Percentiles rank a stretch among this genome's conserved stretches.
Conservation (phyloP, 1,140 invertebrate genomes). For the Drosophila punjabiensis region DNA sequence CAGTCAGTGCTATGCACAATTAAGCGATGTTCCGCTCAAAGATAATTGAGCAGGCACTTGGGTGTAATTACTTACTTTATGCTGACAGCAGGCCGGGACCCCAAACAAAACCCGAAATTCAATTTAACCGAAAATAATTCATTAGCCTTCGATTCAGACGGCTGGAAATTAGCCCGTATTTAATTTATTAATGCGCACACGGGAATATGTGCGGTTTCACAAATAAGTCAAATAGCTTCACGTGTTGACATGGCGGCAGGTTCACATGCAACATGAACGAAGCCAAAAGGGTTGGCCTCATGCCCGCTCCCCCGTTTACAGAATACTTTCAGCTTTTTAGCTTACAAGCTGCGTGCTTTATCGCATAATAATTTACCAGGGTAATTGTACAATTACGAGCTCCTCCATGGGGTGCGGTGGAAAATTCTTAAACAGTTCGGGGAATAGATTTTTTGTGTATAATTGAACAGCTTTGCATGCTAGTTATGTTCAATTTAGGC, state of each 20-base stretch:
- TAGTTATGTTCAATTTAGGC: constrained; percentile 47
- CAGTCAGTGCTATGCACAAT: constrained; percentile 61
- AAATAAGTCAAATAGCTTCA: constrained; percentile 64
- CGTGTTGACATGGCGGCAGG: constrained; percentile 66
- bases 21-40: constrained; percentile 72
- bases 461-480: constrained; percentile 52
- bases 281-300: constrained; percentile 40
- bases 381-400: constrained; percentile 79
- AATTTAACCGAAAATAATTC: constrained; percentile 68
- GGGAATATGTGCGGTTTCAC: constrained; percentile 43
- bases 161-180: constrained; percentile 47
- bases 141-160: constrained; percentile 41
- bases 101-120: constrained; percentile 58
- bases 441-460: constrained; percentile 57
- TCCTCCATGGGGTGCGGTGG: constrained; percentile 16
- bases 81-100: constrained; percentile 50
- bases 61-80: constrained; percentile 84
- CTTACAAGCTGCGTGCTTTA: constrained; percentile 74
- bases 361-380: constrained; percentile 78
- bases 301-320: not conserved
- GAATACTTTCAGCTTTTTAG: constrained; percentile 52
- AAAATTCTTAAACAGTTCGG: constrained; percentile 56
- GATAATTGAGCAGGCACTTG: constrained; percentile 85
- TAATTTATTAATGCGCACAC: constrained; percentile 42
- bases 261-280: constrained; percentile 70